phyloP scores from a whole-genome alignment of 2,113 vertebrate genomes.

The Potamarius usumacintae region DNA sequence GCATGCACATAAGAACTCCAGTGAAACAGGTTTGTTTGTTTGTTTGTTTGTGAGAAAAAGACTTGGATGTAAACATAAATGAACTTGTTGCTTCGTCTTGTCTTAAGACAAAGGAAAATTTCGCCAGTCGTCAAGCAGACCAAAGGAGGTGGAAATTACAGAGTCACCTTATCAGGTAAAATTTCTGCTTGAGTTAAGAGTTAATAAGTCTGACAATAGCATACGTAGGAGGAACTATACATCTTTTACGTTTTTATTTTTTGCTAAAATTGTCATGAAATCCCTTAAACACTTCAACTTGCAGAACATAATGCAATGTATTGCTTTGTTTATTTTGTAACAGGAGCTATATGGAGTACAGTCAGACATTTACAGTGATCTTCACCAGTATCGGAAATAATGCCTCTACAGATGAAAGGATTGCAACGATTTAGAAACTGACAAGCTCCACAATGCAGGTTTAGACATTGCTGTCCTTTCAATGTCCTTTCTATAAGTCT shows the following conservation, averaged over 20 bases:
- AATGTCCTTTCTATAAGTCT: not conserved
- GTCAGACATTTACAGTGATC: conserved; percentile 74
- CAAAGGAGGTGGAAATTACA: conserved; percentile 61
- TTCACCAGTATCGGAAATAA: conserved; percentile 69
- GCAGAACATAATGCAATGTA: not conserved
- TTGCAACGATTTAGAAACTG: not conserved
- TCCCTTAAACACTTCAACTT: not conserved
- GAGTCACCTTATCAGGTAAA: conserved; percentile 77
- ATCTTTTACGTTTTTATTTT: not conserved
- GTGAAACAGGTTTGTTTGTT: conserved; percentile 20
- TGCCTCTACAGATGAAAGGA: not conserved
- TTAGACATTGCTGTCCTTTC: not conserved
- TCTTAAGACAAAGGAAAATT: conserved; percentile 44
- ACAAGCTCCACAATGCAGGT: not conserved
- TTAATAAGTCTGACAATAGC: not conserved
- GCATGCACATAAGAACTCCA: conserved; percentile 53
- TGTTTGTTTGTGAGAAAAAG: conserved; percentile 1
- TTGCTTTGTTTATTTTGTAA: conserved; percentile 20
- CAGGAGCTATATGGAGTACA: conserved; percentile 75
- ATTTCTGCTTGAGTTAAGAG: not conserved
- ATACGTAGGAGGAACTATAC: not conserved
- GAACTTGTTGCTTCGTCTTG: not conserved
- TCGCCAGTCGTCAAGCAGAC: conserved; percentile 40
- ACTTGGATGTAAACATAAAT: not conserved
- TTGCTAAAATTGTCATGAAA: not conserved